A percentile compares a stretch with the other conserved stretches of the same genome.
Conservation (phyloP, 2,888 invertebrate genomes). For the Anthophora plumipes region DNA sequence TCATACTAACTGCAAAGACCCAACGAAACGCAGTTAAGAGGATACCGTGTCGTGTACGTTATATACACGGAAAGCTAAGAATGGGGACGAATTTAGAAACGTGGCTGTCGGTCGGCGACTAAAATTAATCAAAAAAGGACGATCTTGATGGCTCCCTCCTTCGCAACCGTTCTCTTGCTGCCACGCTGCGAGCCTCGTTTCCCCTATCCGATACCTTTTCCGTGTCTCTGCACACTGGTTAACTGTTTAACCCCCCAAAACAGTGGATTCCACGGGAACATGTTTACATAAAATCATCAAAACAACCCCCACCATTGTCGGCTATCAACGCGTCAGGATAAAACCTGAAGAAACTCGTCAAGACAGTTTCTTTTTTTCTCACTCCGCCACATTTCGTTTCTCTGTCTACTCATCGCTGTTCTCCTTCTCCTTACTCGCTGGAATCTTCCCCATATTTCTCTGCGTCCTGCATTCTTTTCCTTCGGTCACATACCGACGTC, state of each 20-base stretch:
- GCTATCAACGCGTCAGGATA: constrained; percentile 19
- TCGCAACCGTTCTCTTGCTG: constrained; percentile 43
- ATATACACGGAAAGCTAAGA: constrained; percentile 69
- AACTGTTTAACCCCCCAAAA: constrained; percentile 51
- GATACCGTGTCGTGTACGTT: constrained; percentile 35
- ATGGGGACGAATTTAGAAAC: constrained; percentile 73
- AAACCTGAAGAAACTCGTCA: constrained; percentile 44
- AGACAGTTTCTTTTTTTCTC: constrained; percentile 36
- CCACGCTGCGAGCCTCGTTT: constrained; percentile 20
- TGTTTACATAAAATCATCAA: constrained; percentile 73
- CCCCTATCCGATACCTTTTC: constrained; percentile 29
- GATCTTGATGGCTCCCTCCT: constrained; percentile 59
- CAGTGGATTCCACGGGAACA: constrained; percentile 66
- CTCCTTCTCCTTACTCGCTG: constrained; percentile 51
- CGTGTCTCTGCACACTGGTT: constrained; percentile 41
- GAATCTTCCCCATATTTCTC: constrained; percentile 52
- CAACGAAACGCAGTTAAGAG: constrained; percentile 25
- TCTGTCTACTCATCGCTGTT: constrained; percentile 43
- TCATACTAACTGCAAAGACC: constrained; percentile 19
- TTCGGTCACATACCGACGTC: constrained; percentile 21
- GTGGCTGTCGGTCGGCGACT: constrained; percentile 69
- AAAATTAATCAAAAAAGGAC: constrained; percentile 74
- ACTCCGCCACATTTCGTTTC: constrained; percentile 16
- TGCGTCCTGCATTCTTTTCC: constrained; percentile 47
- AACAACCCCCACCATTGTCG: constrained; percentile 57